phyloP scores from a whole-genome alignment of 2,797 vertebrate genomes.

The Meriones psammophilus region DNA sequence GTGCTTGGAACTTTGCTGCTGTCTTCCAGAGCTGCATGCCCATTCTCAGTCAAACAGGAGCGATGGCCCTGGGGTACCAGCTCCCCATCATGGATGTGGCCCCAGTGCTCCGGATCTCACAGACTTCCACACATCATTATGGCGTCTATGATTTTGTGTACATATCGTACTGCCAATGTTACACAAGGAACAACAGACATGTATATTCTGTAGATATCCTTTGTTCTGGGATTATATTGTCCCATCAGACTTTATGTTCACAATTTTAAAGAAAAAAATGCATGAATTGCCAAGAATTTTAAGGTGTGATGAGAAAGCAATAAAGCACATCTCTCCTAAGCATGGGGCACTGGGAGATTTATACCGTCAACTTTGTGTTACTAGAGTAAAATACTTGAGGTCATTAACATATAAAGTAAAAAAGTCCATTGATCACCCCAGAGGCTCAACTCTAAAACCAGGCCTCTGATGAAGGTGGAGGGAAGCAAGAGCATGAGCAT shows the following conservation, averaged over 20 bases:
- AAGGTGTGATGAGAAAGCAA: background rate
- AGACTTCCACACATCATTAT: no score
- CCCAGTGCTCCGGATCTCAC: background rate
- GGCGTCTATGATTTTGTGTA: background rate
- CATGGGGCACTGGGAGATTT: background rate
- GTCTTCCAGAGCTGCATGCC: background rate
- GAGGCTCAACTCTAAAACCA: background rate
- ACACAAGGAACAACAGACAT: background rate
- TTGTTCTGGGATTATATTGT: accelerated
- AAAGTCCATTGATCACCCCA: background rate
- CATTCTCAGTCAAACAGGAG: background rate
- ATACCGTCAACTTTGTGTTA: background rate
- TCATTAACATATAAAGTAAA: background rate
- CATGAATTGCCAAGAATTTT: background rate
- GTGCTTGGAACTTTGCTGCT: background rate
- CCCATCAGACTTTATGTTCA: background rate
- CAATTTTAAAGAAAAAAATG: background rate
- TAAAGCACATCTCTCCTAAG: background rate
- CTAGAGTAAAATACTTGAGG: background rate
- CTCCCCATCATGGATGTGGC: no score
- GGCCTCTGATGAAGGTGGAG: background rate
- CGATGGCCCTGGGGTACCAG: accelerated
- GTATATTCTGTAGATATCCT: background rate
- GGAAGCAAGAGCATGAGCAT: background rate
- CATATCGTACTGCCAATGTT: no score